Base-by-base conservation (phyloP, 2,113 vertebrate species). In the Oceanites oceanicus region DNA sequence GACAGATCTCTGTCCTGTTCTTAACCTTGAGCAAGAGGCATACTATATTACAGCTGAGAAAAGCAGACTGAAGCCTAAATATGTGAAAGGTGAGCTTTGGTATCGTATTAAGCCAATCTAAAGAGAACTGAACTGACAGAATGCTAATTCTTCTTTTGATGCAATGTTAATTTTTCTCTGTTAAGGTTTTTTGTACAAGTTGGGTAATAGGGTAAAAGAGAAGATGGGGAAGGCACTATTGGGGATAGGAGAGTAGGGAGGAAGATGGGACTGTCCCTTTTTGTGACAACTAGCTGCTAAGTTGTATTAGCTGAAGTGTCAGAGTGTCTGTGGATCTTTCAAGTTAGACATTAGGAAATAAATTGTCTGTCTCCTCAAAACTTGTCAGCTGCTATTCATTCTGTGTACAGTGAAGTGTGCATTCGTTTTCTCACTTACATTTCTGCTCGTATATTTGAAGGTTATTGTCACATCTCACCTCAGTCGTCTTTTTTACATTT, bases 71-170 rank as follows among this genome's bases (percentile, higher is more conserved):
- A 88, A 68, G 23, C 40, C n/a, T 34, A 30, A 75, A 58, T 11
- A 13, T 27, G n/a, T 0, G 0, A n/a, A 75, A 53, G 22, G 13
- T 71, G 55, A 1, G 1, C 81, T 87, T 40, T 74, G 19, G 7
- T 85, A 26, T 74, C 4, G 2, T 13, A 7, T 61, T 80, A 52
- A 73, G 30, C 30, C 34, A 42, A 9, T 36, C 40, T 71, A 13
- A 53, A 81, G 65, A 62, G 50, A 84, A n/a, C 11, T 44, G 55
- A 0, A 2, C 25, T 74, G 50, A 40, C 13, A 13, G 80, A 75
- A 75, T 17, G 18, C 14, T 88, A 27, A 61, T 40, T 34, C 30
- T 61, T 75, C 22, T 72, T 86, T 76, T 2, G 3, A 13, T 68
- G 23, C 20, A 47, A 2, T 34, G 27, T 50, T 89, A 36, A 15